Percentiles rank a stretch among this genome's conserved stretches.
These are phyloP conservation scores for Rhinopithecus roxellana DNA, from an alignment of 2,113 vertebrate species.

Conservation along the genomic window DNA sequence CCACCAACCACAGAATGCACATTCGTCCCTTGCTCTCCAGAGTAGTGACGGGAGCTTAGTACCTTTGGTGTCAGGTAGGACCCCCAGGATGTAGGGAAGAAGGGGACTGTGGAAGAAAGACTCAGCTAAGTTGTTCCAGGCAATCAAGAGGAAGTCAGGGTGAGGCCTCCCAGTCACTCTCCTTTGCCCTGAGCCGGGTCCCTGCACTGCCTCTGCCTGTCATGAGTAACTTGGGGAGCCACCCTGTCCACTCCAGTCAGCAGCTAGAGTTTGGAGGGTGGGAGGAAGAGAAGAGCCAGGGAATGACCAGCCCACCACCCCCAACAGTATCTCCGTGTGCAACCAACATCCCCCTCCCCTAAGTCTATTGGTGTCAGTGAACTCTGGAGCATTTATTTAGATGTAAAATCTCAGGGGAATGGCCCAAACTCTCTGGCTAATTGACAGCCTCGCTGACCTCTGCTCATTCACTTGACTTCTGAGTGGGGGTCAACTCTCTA, in stretches of 20 bases:
- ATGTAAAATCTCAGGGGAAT: fast-evolving
- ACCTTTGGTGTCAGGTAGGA: fast-evolving
- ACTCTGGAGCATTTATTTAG: fast-evolving
- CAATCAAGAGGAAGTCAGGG: fast-evolving
- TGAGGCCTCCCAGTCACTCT: fast-evolving
- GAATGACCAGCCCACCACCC: fast-evolving
- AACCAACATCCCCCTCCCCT: background rate
- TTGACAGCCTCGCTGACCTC: fast-evolving
- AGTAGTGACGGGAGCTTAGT: fast-evolving
- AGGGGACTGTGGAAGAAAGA: background rate
- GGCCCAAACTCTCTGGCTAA: fast-evolving
- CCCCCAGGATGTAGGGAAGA: fast-evolving
- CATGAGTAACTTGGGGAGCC: fast-evolving
- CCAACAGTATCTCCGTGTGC: too few species aligned
- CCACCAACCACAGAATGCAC: fast-evolving
- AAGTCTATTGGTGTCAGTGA: fast-evolving
- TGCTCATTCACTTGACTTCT: background rate
- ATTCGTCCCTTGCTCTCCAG: fast-evolving
- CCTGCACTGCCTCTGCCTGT: background rate
- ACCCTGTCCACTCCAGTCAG: background rate
- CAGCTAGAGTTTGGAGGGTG: too few species aligned
- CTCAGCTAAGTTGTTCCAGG: background rate
- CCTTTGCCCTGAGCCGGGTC: background rate
- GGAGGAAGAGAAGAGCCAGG: too few species aligned
- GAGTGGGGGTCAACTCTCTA: fast-evolving